Evolutionary conservation across 2,888 invertebrate genomes (phyloP).

Genomic region (Eilema depressum): DNA sequence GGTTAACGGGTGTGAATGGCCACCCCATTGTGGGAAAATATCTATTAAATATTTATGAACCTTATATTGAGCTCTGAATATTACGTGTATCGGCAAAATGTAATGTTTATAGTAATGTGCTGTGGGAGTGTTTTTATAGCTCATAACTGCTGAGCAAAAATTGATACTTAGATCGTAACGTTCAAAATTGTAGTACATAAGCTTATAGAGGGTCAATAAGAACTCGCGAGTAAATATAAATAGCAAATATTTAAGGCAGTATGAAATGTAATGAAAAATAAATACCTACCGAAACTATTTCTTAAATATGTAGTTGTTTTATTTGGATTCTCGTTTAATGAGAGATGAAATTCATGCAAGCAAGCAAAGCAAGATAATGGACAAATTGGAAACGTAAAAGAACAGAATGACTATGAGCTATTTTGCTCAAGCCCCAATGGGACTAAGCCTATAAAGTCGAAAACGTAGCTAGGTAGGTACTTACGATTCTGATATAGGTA

Average conservation of each 20-base stretch:
- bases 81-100: constrained; percentile 66
- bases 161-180: constrained; percentile 52
- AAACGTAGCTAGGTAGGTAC: too few species aligned
- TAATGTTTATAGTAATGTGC: constrained; percentile 65
- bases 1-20: constrained; percentile 83
- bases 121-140: constrained; percentile 62
- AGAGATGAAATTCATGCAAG: background rate
- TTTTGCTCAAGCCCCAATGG: too few species aligned
- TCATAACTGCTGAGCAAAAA: constrained; percentile 54
- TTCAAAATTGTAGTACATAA: constrained; percentile 41
- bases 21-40: constrained; percentile 85
- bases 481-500: too few species aligned
- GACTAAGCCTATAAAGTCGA: background rate
- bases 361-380: background rate
- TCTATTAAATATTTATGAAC: constrained; percentile 85
- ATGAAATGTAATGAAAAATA: background rate
- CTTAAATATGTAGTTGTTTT: background rate
- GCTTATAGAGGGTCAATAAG: constrained; percentile 27
- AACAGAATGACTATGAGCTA: background rate
- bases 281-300: background rate
- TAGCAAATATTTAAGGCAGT: constrained; percentile 13
- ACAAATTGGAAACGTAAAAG: background rate
- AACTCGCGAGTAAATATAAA: constrained; percentile 19
- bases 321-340: background rate
- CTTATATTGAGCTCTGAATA: constrained; percentile 68